A percentile compares a stretch with the other conserved stretches of the same genome.
phyloP scores from a whole-genome alignment of 2,113 vertebrate genomes.

The Potamarius usumacintae region DNA sequence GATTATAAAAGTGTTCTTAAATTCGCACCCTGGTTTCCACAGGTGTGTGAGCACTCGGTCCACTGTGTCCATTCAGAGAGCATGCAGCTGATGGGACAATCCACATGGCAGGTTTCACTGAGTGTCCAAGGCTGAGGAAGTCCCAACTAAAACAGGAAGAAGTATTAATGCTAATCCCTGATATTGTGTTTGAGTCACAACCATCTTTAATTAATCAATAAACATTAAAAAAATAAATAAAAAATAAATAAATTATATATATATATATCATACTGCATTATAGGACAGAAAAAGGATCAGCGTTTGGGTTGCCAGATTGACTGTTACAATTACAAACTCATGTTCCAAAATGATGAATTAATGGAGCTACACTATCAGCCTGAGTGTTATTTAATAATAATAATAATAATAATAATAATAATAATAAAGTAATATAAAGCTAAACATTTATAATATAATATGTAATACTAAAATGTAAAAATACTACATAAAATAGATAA shows the following conservation, averaged over 20 bases:
- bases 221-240: background rate
- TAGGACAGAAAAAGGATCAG: background rate
- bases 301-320: background rate
- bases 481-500: too few species aligned
- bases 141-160: slow-evolving; percentile 66
- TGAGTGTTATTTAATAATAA: too few species aligned
- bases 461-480: too few species aligned
- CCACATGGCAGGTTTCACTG: slow-evolving; percentile 76
- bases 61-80: slow-evolving; percentile 91
- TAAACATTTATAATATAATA: too few species aligned
- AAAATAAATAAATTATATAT: too few species aligned
- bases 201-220: background rate
- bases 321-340: background rate
- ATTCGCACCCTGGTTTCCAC: slow-evolving; percentile 80
- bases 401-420: too few species aligned
- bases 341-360: background rate
- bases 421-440: too few species aligned
- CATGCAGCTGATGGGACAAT: slow-evolving; percentile 86
- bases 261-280: too few species aligned
- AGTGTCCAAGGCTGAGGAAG: slow-evolving; percentile 74
- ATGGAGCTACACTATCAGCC: background rate
- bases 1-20: background rate
- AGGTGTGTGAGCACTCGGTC: slow-evolving; percentile 87
- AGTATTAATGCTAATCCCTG: background rate
- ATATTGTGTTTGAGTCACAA: too few species aligned